These are phyloP conservation scores for Dicyrtomina minuta DNA, from an alignment of 2,888 invertebrate genomes.

Conservation along the genomic window DNA sequence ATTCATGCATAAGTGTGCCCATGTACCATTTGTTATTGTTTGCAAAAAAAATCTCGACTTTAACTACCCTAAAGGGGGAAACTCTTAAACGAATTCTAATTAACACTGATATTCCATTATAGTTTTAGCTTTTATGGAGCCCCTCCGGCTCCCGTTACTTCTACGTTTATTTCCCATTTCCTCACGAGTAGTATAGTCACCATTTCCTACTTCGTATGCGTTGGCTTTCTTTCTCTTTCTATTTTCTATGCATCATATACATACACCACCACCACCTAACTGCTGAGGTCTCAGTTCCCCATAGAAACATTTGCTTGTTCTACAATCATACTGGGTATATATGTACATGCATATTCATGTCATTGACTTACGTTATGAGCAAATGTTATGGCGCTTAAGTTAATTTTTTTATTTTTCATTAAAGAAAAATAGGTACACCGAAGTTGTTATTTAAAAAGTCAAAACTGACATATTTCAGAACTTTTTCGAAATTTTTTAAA, in stretches of 20 bases:
- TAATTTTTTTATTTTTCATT: no score
- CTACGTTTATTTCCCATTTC: background rate
- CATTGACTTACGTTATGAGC: no score
- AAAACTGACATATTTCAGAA: no score
- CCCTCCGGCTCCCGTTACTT: constrained; percentile 1
- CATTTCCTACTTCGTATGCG: background rate
- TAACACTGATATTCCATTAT: constrained; percentile 28
- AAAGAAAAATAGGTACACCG: no score
- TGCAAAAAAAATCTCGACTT: background rate
- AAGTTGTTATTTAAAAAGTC: no score
- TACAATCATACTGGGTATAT: no score
- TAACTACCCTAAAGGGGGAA: constrained; percentile 17
- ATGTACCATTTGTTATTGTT: background rate
- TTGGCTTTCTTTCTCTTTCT: background rate
- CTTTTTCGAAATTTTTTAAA: no score
- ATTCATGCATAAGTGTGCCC: no score
- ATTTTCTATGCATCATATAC: no score
- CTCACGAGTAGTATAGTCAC: background rate
- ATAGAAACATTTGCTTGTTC: no score
- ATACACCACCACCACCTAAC: background rate
- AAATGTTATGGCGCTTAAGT: no score
- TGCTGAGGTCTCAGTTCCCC: background rate
- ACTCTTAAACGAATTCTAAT: constrained; percentile 19
- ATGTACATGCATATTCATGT: no score
- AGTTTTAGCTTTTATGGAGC: constrained; percentile 2